phyloP scores from a whole-genome alignment of 2,113 vertebrate genomes.

The Gadus chalcogrammus region DNA sequence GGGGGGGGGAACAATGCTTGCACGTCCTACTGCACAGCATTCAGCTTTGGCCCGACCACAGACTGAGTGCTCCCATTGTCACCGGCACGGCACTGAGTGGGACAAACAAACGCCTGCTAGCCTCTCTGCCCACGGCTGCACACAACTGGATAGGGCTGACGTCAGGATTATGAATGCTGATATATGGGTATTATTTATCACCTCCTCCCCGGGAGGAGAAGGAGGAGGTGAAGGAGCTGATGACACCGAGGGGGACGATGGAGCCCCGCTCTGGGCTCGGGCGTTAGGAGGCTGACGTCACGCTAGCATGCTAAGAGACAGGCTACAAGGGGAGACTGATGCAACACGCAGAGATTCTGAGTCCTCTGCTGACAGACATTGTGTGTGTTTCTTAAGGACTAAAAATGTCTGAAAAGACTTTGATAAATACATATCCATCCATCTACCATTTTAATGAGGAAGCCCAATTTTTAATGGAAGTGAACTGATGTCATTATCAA shows the following conservation, averaged over 20 bases:
- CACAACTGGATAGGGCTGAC: constrained; percentile 38
- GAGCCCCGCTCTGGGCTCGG: constrained; percentile 42
- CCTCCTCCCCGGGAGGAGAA: constrained; percentile 37
- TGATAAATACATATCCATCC: too few relatives aligned
- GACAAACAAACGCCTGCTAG: constrained; percentile 45
- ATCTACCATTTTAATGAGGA: too few relatives aligned
- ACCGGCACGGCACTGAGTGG: constrained; percentile 30
- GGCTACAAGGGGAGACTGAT: background rate
- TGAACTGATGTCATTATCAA: too few relatives aligned
- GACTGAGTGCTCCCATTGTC: constrained; percentile 65
- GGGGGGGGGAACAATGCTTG: constrained; percentile 42
- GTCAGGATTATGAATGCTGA: constrained; percentile 56
- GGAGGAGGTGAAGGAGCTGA: constrained; percentile 43
- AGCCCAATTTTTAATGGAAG: too few relatives aligned
- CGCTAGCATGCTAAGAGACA: constrained; percentile 41
- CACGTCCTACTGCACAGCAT: constrained; percentile 46
- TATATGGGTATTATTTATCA: constrained; percentile 44
- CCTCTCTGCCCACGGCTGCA: constrained; percentile 27
- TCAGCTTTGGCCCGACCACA: constrained; percentile 13
- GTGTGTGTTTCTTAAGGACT: too few relatives aligned
- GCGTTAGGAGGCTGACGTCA: constrained; percentile 37
- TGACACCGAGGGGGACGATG: constrained; percentile 45
- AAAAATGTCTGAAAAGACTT: too few relatives aligned
- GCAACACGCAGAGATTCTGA: too few relatives aligned
- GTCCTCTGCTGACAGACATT: too few relatives aligned